Base-by-base conservation (phyloP, 2,113 vertebrate species). In the Pomatorhinus ruficollis region DNA sequence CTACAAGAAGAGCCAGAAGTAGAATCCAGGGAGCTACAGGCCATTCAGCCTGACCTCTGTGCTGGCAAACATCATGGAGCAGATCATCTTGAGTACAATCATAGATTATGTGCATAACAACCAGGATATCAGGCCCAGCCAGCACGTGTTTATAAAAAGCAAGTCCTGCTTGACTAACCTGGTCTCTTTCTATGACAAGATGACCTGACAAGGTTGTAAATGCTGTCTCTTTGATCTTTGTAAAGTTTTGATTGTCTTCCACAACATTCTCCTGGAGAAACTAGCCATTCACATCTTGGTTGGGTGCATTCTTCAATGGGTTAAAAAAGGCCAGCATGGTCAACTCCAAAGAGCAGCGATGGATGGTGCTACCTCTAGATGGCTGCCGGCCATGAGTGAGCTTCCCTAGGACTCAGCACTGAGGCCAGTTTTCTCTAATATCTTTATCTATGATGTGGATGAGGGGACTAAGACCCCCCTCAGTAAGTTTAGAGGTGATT, bases 371-470 rank as follows among this genome's bases (percentile, higher is more conserved):
- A 44, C 5, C 18, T 83, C 27, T 39, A 53, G 16, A 4, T 37
- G 25, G 10, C 16, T n/a, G 42, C 42, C 1, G 1, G 42, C 42
- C 50, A 47, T 0, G 1, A 68, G 21, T 44, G 9, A 14, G 18
- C 12, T 60, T 86, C 27, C 14, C 33, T 37, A 68, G 14, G 14
- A 59, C 27, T 59, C 44, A 68, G 33, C 10, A 59, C 17, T 44
- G 37, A 30, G 9, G 9, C 17, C 11, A 44, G 27, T 44, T 59
- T 40, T 59, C 31, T 37, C 33, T 44, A 18, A 18, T 44, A 37
- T 33, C 13, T 25, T 76, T 50, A 31, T 57, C 20, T 42, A 15
- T 31, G 4, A 22, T 37, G 31, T 68, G 11, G 7, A 22, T 37
- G 11, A 52, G 7, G 13, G 17, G 5, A 68, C 42, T 31, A 68